Conservation (phyloP, 2,888 invertebrate species). For the Morinoia aosen region DNA sequence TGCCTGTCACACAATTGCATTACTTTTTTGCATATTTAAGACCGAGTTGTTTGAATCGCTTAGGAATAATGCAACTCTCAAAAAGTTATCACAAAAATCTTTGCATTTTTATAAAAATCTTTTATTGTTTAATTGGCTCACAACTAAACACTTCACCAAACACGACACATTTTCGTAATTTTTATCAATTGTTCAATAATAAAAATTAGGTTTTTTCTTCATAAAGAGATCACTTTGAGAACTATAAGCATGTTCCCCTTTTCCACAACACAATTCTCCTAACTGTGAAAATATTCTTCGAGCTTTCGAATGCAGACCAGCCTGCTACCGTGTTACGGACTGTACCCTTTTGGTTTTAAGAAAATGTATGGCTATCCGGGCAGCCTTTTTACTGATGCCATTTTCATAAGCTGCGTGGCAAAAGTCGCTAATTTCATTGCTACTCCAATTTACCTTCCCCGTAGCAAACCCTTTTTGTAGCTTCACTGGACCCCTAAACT, state of each 20-base stretch:
- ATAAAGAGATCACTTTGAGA: not conserved
- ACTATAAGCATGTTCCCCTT: not conserved
- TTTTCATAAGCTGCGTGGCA: slow-evolving; percentile 15
- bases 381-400: slow-evolving; percentile 5
- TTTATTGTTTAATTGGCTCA: too few relatives aligned
- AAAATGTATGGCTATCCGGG: not conserved
- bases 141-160: too few relatives aligned
- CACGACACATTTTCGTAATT: too few relatives aligned
- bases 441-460: not conserved
- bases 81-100: too few relatives aligned
- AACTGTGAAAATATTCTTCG: not conserved
- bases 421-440: not conserved
- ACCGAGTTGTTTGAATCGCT: too few relatives aligned
- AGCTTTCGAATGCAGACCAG: not conserved
- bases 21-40: too few relatives aligned
- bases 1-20: too few relatives aligned
- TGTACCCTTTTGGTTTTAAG: not conserved
- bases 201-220: too few relatives aligned
- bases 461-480: not conserved
- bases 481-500: not conserved
- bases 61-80: too few relatives aligned
- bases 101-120: too few relatives aligned
- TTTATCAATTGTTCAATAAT: too few relatives aligned
- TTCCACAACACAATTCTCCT: not conserved
- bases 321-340: not conserved